A percentile compares a stretch with the other conserved stretches of the same genome.
phyloP scores from a whole-genome alignment of 2,888 invertebrate genomes.

The Hipparchia sbordonii region DNA sequence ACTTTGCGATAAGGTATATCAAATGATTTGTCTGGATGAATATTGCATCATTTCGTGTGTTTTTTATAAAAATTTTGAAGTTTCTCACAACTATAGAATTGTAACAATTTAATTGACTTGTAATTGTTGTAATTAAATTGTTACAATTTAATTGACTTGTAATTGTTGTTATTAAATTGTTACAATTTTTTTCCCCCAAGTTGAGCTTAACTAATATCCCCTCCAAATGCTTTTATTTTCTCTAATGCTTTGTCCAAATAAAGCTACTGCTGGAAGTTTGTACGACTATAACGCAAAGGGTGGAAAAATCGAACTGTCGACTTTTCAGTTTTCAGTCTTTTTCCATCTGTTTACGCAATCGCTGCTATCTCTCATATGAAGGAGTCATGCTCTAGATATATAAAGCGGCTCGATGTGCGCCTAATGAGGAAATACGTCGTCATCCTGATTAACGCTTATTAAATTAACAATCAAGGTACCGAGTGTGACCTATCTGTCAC shows the following conservation, averaged over 20 bases:
- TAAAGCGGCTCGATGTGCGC: constrained; percentile 28
- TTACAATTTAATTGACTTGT: too few species aligned
- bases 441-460: constrained; percentile 44
- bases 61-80: not conserved
- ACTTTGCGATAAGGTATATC: not conserved
- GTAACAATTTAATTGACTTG: too few species aligned
- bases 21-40: not conserved
- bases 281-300: not conserved
- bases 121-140: too few species aligned
- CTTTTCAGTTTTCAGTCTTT: not conserved
- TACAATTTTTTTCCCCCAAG: not conserved
- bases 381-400: constrained; percentile 26
- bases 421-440: constrained; percentile 45
- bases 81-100: too few species aligned
- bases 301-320: not conserved
- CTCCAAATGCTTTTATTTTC: too few species aligned
- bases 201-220: too few species aligned
- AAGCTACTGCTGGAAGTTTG: not conserved
- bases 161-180: too few species aligned
- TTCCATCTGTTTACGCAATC: constrained; percentile 1
- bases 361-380: constrained; percentile 18
- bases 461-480: constrained; percentile 42
- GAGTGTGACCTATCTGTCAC: constrained; percentile 25
- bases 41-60: not conserved
- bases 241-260: too few species aligned